Evolutionary conservation across 2,888 invertebrate genomes (phyloP).

Genomic region (Strigamia crassipes): DNA sequence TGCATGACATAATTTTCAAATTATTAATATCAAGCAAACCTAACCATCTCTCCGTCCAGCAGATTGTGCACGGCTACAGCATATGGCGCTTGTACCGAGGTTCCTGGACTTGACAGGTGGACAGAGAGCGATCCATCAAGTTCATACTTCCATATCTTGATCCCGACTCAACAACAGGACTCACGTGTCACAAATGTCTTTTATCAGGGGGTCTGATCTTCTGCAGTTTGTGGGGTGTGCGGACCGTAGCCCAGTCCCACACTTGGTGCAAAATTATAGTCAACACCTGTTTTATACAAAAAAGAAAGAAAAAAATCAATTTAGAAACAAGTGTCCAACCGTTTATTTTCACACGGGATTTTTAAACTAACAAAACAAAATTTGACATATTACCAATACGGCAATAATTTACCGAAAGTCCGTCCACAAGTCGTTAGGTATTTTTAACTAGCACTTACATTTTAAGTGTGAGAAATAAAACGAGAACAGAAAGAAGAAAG

Average conservation of each 20-base stretch:
- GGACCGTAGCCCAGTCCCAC: background rate
- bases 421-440: no score
- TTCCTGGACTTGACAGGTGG: constrained; percentile 43
- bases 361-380: background rate
- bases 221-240: constrained; percentile 18
- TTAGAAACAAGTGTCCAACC: constrained; percentile 24
- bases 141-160: constrained; percentile 46
- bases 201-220: constrained; percentile 31
- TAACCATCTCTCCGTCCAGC: background rate
- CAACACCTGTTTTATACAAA: constrained; percentile 14
- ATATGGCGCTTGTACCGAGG: constrained; percentile 40
- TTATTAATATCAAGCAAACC: background rate
- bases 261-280: background rate
- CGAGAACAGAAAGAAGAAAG: background rate
- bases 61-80: background rate
- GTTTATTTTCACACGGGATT: background rate
- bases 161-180: constrained; percentile 45
- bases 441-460: background rate
- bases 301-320: background rate
- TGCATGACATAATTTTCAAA: background rate
- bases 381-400: background rate
- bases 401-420: no score
- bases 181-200: constrained; percentile 43
- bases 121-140: constrained; percentile 46
- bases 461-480: background rate